These are phyloP conservation scores for Stomorhina lunata DNA, from an alignment of 2,888 invertebrate genomes.

Conservation along the genomic window DNA sequence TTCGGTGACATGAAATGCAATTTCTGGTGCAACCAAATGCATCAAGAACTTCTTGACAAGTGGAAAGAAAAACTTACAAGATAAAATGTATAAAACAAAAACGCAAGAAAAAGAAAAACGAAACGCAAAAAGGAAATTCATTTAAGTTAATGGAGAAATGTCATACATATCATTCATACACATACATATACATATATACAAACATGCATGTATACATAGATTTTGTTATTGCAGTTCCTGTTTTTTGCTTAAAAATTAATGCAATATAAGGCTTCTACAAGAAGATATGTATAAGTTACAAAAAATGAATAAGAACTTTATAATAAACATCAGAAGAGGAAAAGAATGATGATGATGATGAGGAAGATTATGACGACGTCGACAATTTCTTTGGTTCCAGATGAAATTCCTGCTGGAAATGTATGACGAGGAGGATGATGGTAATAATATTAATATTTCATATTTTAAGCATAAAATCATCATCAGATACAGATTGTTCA, in stretches of 20 bases:
- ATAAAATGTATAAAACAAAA: not conserved
- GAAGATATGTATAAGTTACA: not conserved
- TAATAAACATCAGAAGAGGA: too few relatives aligned
- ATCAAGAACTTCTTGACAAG: conserved; percentile 26
- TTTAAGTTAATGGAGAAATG: conserved; percentile 53
- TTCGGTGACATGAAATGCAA: conserved; percentile 36
- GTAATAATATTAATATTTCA: conserved; percentile 17
- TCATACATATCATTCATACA: conserved; percentile 15
- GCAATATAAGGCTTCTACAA: conserved; percentile 11
- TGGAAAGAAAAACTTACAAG: not conserved
- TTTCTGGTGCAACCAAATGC: conserved; percentile 11
- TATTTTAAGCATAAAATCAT: conserved; percentile 28
- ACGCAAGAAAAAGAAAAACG: not conserved
- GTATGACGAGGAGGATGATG: not conserved
- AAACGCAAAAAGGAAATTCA: conserved; percentile 37
- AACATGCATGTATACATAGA: too few relatives aligned
- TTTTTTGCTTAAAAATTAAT: conserved; percentile 33
- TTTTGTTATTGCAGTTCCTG: not conserved
- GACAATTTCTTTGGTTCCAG: not conserved
- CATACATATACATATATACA: too few relatives aligned
- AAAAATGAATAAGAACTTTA: conserved; percentile 18
- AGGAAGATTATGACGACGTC: not conserved
- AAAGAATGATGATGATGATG: not conserved
- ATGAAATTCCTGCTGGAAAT: not conserved
- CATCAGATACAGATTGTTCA: conserved; percentile 29